These are phyloP conservation scores for Amphimedon queenslandica DNA, from an alignment of 37 sponge, comb jelly and placozoan species.

Conservation along the genomic window DNA sequence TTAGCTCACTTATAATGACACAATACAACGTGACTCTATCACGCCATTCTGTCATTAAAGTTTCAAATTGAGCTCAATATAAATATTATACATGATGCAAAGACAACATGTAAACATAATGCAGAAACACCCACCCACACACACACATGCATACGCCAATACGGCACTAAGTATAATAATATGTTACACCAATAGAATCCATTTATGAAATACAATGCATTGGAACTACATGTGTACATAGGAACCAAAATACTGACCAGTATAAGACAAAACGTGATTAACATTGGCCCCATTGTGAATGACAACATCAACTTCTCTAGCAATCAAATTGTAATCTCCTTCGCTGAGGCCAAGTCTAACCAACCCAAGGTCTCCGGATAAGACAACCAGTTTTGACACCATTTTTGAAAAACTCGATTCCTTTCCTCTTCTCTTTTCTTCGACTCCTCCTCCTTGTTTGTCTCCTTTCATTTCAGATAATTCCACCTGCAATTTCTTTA, in stretches of 20 bases:
- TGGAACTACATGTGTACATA: too few species aligned
- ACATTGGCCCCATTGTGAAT: slow-evolving; percentile 64
- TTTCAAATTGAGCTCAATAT: too few species aligned
- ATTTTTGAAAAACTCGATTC: background rate
- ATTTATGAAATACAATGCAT: too few species aligned
- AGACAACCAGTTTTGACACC: slow-evolving; percentile 12
- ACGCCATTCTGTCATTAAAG: too few species aligned
- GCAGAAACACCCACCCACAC: background rate
- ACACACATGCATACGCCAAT: slow-evolving; percentile 3
- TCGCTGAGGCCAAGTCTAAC: slow-evolving; percentile 33
- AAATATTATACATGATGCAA: too few species aligned
- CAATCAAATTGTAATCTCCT: slow-evolving; percentile 11
- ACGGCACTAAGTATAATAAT: background rate
- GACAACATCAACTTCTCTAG: slow-evolving; percentile 22
- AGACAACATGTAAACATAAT: background rate
- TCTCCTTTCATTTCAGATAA: too few species aligned
- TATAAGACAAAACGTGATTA: slow-evolving; percentile 41
- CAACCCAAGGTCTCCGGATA: slow-evolving; percentile 36
- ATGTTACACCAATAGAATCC: too few species aligned
- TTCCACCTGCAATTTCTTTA: too few species aligned
- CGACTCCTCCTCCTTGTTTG: background rate
- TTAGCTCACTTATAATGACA: too few species aligned
- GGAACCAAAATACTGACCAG: slow-evolving; percentile 25
- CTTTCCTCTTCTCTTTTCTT: background rate
- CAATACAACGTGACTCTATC: too few species aligned